These are phyloP conservation scores for Ischnura elegans DNA, from an alignment of 2,888 invertebrate species.

Conservation along the genomic window DNA sequence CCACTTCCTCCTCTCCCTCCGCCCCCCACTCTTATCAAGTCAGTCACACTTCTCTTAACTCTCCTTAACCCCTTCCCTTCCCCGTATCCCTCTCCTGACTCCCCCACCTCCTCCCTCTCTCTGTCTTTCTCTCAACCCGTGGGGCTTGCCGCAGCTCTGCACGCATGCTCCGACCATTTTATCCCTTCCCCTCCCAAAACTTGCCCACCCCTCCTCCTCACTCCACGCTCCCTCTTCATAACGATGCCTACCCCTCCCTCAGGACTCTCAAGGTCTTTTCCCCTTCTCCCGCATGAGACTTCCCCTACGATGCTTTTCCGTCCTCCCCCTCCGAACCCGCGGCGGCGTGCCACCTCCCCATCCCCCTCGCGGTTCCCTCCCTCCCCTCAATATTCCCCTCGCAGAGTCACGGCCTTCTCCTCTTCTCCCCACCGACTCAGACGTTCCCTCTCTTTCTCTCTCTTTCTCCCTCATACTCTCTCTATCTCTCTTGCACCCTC, in stretches of 20 bases:
- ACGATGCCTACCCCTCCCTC: not conserved
- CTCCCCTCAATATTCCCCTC: not conserved
- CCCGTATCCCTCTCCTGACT: not conserved
- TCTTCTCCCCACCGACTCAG: not conserved
- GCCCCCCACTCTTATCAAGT: constrained; percentile 29
- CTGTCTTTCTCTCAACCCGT: not conserved
- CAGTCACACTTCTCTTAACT: constrained; percentile 48
- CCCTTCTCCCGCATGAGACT: not conserved
- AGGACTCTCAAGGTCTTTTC: constrained; percentile 50
- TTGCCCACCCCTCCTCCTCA: not conserved
- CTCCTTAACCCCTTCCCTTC: not conserved
- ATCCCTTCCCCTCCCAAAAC: not conserved
- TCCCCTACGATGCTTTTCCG: not conserved
- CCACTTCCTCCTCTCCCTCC: not conserved
- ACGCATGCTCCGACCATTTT: constrained; percentile 44
- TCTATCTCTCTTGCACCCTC: not conserved
- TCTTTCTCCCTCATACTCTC: not conserved
- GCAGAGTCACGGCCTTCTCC: not conserved
- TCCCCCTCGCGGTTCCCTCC: not conserved
- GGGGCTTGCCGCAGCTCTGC: constrained; percentile 25
- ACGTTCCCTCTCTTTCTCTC: not conserved
- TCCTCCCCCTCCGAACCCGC: not conserved
- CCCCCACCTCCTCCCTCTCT: not conserved
- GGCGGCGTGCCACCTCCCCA: not conserved
- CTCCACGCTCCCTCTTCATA: not conserved